These are phyloP conservation scores for Malurus splendens DNA, from an alignment of 2,797 vertebrate species.

Conservation along the genomic window DNA sequence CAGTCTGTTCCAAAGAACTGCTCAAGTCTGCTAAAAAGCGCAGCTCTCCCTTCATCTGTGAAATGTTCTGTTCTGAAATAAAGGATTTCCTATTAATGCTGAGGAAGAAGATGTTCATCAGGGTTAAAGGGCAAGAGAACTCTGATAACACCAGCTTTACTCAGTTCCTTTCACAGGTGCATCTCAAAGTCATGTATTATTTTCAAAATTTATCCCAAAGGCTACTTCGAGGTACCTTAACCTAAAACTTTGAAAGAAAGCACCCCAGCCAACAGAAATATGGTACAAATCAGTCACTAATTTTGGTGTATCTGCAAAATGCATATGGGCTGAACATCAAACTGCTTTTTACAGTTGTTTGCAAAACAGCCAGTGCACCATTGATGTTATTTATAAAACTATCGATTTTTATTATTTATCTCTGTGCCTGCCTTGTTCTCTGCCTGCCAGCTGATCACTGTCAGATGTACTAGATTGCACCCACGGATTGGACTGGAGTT, in stretches of 20 bases:
- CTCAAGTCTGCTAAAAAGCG: background rate
- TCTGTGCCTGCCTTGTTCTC: background rate
- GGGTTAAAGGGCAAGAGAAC: background rate
- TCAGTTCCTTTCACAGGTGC: background rate
- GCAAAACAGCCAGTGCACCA: background rate
- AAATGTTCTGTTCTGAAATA: background rate
- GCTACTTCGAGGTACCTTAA: background rate
- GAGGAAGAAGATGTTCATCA: background rate
- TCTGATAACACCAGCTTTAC: background rate
- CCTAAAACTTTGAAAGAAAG: background rate
- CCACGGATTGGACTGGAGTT: background rate
- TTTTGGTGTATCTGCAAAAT: background rate
- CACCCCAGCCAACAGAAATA: background rate
- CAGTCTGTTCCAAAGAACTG: background rate
- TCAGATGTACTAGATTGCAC: background rate
- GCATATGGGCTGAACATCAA: background rate
- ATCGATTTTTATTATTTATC: slow-evolving; percentile 33
- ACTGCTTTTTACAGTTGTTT: background rate
- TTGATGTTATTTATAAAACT: background rate
- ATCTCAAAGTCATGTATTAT: background rate
- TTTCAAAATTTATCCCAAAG: background rate
- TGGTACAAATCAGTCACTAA: background rate
- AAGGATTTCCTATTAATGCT: background rate
- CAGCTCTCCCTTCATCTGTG: background rate
- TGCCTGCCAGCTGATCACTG: slow-evolving; percentile 3